A percentile compares a stretch with the other conserved stretches of the same genome.
phyloP scores from a whole-genome alignment of 2,797 vertebrate species.

The Danio kyathit region DNA sequence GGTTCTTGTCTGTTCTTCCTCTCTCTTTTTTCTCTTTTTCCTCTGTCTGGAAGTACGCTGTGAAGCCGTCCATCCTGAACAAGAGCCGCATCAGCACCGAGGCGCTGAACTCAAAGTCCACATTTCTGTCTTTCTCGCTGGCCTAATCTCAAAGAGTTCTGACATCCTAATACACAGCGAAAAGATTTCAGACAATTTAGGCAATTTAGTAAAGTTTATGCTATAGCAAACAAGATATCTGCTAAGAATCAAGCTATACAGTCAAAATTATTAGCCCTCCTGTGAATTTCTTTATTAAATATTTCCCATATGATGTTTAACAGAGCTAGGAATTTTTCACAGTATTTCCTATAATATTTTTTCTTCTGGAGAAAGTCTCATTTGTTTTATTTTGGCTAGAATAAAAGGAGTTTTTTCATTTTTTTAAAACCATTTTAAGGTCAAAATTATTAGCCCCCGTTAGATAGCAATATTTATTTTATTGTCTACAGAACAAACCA shows the following conservation, averaged over 20 bases:
- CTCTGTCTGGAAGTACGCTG: slow-evolving; percentile 33
- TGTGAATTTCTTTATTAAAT: too few relatives aligned
- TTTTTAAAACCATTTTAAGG: too few relatives aligned
- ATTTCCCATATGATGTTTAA: too few relatives aligned
- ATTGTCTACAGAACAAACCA: too few relatives aligned
- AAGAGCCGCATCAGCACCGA: slow-evolving; percentile 56
- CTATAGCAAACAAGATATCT: neutral
- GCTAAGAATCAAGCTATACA: neutral
- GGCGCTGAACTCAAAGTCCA: slow-evolving; percentile 25
- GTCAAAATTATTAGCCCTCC: too few relatives aligned
- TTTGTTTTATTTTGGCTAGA: too few relatives aligned
- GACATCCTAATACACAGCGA: slow-evolving; percentile 9
- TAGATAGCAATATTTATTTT: too few relatives aligned
- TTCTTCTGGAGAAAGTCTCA: too few relatives aligned
- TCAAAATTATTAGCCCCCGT: too few relatives aligned
- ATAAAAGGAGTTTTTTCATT: too few relatives aligned
- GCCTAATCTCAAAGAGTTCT: neutral
- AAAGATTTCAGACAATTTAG: neutral
- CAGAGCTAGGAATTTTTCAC: too few relatives aligned
- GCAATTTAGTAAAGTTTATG: neutral
- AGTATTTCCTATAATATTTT: too few relatives aligned
- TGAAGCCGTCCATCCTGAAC: slow-evolving; percentile 60
- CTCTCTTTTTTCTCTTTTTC: slow-evolving; percentile 46
- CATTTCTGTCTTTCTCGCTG: slow-evolving; percentile 24
- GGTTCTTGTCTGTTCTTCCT: slow-evolving; percentile 76